Evolutionary conservation across 2,797 vertebrate genomes (phyloP), one percentile per base, ranked within the genome.

Genomic region (Mormyrops attenuatus): DNA sequence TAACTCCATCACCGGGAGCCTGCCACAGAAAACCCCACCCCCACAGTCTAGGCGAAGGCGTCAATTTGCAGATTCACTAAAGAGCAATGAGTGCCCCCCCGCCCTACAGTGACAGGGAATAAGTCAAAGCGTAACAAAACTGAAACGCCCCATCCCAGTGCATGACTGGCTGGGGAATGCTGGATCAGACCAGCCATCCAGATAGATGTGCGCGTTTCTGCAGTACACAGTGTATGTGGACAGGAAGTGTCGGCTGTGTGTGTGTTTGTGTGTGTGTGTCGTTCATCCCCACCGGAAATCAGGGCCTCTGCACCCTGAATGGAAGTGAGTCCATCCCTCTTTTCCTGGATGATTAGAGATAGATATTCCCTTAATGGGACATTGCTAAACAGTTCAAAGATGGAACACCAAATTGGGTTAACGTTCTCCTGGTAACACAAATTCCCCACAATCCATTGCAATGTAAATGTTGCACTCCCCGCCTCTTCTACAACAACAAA

Each of bases 181-280:
- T 95, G 95, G 94, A 95, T 94, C 92, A 90, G 93, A 92, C 92
- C 92, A 92, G 91, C 34, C 88, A 93, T 92, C 92, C 93, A 95
- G 94, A 96, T 96, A 95, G 94, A 95, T 96, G 95, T 96, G 95
- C 93, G 92, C 93, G 92, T 94, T 94, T 93, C 93, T 89, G 91
- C 91, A 69, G 93, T 93, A 93, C 92, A 92, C 94, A 92, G 90
- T 88, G 93, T 90, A 93, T 90, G 92, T 92, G 91, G 90, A 93
- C 92, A 92, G 90, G 92, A 89, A 89, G 63, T 85, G 73, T 88
- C 53, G 87, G 69, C 91, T 89, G 60, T 11, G 60, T 90, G 90
- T 90, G 86, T 92, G 94, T 94, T 30, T 30, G 26, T 30, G 86
- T 92, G 94, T 30, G 26, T 30, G 86, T 92, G 94, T 94, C 92